Evolutionary conservation across 2,797 vertebrate species (phyloP).

Genomic region (Netta rufina): DNA sequence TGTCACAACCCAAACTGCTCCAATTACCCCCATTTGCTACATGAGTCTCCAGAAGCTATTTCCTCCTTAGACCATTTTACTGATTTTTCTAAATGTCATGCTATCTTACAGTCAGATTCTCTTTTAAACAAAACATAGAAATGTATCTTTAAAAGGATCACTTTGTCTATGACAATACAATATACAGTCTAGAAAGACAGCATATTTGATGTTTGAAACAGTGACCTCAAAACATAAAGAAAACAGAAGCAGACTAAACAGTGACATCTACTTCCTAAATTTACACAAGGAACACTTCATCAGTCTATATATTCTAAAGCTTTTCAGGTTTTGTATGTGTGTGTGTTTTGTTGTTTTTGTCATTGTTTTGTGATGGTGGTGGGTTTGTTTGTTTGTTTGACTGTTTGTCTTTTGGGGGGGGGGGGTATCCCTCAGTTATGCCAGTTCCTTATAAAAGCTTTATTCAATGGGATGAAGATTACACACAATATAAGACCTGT

Average conservation of each 20-base stretch:
- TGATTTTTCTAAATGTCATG: neutral
- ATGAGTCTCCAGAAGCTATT: neutral
- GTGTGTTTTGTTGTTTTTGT: neutral
- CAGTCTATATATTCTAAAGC: neutral
- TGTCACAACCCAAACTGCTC: neutral
- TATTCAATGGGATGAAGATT: conserved; percentile 34
- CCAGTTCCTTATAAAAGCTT: neutral
- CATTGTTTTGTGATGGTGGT: too few relatives aligned
- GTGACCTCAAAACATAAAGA: neutral
- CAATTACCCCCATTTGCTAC: neutral
- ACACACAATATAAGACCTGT: neutral
- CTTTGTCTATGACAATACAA: neutral
- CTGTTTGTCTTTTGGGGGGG: too few relatives aligned
- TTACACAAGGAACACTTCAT: neutral
- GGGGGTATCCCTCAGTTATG: neutral
- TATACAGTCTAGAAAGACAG: neutral
- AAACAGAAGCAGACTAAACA: conserved; percentile 1
- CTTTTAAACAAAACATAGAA: neutral
- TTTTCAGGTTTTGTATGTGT: neutral
- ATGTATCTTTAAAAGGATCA: neutral
- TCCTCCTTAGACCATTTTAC: neutral
- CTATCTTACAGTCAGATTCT: neutral
- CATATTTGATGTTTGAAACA: neutral
- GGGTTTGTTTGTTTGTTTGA: too few relatives aligned
- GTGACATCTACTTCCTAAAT: neutral